Conservation (phyloP, 1,140 invertebrate species). For the Leptinotarsa texana region DNA sequence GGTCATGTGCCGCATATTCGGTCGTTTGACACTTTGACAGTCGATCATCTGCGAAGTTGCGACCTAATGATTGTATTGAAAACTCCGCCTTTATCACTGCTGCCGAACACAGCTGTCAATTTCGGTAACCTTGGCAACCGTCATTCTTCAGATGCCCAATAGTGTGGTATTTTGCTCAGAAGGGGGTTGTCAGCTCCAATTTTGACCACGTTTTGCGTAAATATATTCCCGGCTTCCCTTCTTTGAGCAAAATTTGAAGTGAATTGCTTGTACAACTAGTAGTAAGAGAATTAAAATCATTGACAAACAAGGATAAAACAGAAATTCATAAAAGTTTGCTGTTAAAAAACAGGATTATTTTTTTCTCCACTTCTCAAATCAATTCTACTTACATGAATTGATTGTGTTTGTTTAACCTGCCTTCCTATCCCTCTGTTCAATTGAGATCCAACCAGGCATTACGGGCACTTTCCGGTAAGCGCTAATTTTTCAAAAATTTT, state of each 20-base stretch:
- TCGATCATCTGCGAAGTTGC: neutral
- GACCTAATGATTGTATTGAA: conserved; percentile 33
- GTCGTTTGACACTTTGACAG: neutral
- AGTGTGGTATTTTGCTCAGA: neutral
- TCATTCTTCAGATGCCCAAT: conserved; percentile 11
- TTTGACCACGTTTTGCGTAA: neutral
- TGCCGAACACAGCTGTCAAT: conserved; percentile 30
- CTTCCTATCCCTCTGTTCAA: too few species aligned
- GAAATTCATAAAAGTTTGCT: too few species aligned
- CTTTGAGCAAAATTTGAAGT: neutral
- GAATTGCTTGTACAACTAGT: neutral
- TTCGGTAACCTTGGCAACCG: conserved; percentile 35
- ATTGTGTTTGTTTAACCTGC: too few species aligned
- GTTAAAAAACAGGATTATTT: too few species aligned
- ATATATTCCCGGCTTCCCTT: neutral
- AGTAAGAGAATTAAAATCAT: too few species aligned
- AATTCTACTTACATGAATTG: too few species aligned
- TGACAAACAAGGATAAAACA: too few species aligned
- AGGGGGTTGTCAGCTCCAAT: neutral
- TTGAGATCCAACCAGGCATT: too few species aligned
- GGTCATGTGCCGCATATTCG: neutral
- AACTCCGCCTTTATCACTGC: conserved; percentile 36
- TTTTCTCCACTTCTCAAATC: too few species aligned
- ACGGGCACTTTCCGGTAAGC: too few species aligned
- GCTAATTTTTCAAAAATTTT: too few species aligned